Base-by-base conservation (phyloP, 2,797 vertebrate genomes). In the Gambelia wislizenii region DNA sequence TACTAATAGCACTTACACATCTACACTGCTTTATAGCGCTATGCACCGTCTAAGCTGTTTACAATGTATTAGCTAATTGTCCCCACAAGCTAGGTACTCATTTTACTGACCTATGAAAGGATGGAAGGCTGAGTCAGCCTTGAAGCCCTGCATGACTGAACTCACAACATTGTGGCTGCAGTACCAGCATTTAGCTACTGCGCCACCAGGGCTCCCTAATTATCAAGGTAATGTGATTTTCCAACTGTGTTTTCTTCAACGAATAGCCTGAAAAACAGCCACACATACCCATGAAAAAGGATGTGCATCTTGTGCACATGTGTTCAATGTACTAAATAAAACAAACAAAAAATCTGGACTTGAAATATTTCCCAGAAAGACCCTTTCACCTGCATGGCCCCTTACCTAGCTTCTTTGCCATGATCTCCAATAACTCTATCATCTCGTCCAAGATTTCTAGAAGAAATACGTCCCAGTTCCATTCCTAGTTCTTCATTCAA, bases 341-440 rank as follows among this genome's bases (percentile, higher is more conserved):
- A n/a, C 0, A 6, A 8, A 4, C 0, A 75, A 82, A 42, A 36
- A 47, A 59, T 75, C n/a, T 20, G 52, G 18, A 44, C 42, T 44
- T 69, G 25, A 78, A 64, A 18, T 1, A 85, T 87, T 83, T 72
- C 85, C 3, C 33, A 52, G 22, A 61, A n/a, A 90, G 88, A 84
- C 61, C 54, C 84, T 92, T 75, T 6, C 39, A 89, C 59, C n/a
- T 86, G 64, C 33, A 52, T 0, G 5, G 78, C 79, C 54, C 30
- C 95, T 90, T 94, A 98, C 99, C 99, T 98, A 30, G 98, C 98
- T 96, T 99, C 99, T 96, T 98, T 99, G 49, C 98, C 98, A 0
- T 99, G 99, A 90, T 99, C 98, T 30, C 97, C 96, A 36, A 99
- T 98, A 90, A 99, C 96, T 94, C 99, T 91, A 96, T 99, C 99